Evolutionary conservation across 35 echinoderm and acorn worm genomes (phyloP).

Genomic region (Lytechinus variegatus): DNA sequence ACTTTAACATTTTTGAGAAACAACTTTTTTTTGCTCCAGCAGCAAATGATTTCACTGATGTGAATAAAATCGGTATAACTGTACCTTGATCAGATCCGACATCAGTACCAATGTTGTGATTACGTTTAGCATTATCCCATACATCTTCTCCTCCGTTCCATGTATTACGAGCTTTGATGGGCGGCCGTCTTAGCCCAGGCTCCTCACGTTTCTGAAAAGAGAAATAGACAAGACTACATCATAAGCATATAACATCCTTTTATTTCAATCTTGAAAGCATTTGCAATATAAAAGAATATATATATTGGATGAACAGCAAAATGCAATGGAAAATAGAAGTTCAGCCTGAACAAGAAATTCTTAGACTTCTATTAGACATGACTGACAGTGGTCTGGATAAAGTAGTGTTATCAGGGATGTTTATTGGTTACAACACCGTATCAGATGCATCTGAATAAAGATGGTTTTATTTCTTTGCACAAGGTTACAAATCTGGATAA

Average conservation of each 20-base stretch:
- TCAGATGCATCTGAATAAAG: too few species aligned
- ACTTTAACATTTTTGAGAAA: too few species aligned
- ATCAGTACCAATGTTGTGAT: neutral
- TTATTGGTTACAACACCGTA: too few species aligned
- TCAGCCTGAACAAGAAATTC: neutral
- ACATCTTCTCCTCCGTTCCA: constrained; percentile 64
- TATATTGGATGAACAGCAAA: neutral
- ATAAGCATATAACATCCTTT: neutral
- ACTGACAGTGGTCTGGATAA: too few species aligned
- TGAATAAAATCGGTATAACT: neutral
- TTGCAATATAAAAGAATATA: neutral
- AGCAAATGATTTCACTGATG: neutral
- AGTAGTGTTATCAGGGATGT: too few species aligned
- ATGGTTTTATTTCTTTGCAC: too few species aligned
- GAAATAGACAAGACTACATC: neutral
- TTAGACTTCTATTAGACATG: too few species aligned
- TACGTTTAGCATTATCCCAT: constrained; percentile 28
- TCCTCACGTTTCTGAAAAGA: constrained; percentile 53
- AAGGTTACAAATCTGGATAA: too few species aligned
- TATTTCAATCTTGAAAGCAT: neutral
- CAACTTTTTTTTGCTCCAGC: too few species aligned
- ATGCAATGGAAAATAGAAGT: neutral
- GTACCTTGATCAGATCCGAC: constrained; percentile 29
- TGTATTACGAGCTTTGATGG: constrained; percentile 62
- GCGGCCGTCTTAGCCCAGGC: constrained; percentile 52